A percentile compares a stretch with the other conserved stretches of the same genome.
These are phyloP conservation scores for Hycleus phaleratus DNA, from an alignment of 1,140 invertebrate species.

Conservation along the genomic window DNA sequence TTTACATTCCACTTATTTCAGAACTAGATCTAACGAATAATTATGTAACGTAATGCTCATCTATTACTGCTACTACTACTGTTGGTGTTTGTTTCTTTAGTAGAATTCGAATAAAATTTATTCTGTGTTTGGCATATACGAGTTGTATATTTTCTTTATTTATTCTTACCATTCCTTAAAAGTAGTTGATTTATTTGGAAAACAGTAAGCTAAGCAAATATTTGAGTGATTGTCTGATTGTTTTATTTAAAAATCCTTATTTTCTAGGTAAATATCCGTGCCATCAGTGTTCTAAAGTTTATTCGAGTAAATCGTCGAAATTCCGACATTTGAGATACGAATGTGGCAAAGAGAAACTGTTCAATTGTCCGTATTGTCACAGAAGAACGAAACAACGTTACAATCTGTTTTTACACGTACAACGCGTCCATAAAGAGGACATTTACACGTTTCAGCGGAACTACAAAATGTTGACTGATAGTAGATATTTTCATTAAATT, in stretches of 20 bases:
- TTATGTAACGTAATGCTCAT: too few species aligned
- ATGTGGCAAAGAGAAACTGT: conserved; percentile 37
- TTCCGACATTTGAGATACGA: conserved; percentile 39
- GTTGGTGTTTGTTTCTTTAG: too few species aligned
- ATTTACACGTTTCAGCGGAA: background rate
- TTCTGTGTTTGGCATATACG: too few species aligned
- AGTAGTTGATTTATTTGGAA: conserved; percentile 6
- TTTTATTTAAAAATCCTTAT: background rate
- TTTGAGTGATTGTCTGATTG: conserved; percentile 18
- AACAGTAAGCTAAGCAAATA: conserved; percentile 1
- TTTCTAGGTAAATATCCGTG: conserved; percentile 26
- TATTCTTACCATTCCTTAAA: background rate
- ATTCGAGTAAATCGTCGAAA: conserved; percentile 39
- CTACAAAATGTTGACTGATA: background rate
- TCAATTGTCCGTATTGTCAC: conserved; percentile 39
- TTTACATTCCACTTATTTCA: too few species aligned
- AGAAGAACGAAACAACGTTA: conserved; percentile 39
- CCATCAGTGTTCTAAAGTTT: conserved; percentile 33
- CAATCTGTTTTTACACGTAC: conserved; percentile 33
- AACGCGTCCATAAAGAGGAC: background rate
- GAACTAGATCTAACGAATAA: too few species aligned
- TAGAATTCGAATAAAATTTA: too few species aligned
- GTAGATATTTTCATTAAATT: background rate
- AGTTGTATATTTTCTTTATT: background rate
- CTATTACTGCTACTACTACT: too few species aligned